phyloP scores from a whole-genome alignment of 2,113 vertebrate species.

The Callithrix jacchus region DNA sequence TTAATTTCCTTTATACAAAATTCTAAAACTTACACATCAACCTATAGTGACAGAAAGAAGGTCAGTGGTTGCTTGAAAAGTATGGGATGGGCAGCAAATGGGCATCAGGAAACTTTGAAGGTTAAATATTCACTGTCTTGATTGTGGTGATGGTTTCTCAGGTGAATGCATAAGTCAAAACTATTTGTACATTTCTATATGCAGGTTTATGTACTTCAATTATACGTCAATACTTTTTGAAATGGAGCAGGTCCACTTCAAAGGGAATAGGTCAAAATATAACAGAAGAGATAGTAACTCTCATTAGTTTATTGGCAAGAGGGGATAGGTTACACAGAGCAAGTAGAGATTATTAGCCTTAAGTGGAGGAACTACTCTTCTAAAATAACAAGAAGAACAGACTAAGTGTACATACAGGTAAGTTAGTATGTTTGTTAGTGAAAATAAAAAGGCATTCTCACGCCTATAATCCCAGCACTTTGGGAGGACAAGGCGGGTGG shows the following conservation, averaged over 20 bases:
- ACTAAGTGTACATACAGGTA: background rate
- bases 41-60: background rate
- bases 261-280: background rate
- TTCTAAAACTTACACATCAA: background rate
- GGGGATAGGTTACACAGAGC: background rate
- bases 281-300: background rate
- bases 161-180: background rate
- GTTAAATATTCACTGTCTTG: background rate
- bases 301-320: background rate
- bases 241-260: background rate
- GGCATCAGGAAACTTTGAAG: background rate
- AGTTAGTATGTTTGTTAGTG: background rate
- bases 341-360: background rate
- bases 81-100: background rate
- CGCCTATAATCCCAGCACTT: no score
- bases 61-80: background rate
- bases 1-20: background rate
- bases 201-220: background rate
- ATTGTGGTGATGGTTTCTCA: background rate
- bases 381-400: background rate
- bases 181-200: background rate
- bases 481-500: no score
- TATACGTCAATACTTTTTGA: background rate
- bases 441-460: background rate
- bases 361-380: background rate